Percentiles rank a stretch among this genome's conserved stretches.
Evolutionary conservation across 2,888 invertebrate species (phyloP).

Genomic region (Pemphredon lugubris): DNA sequence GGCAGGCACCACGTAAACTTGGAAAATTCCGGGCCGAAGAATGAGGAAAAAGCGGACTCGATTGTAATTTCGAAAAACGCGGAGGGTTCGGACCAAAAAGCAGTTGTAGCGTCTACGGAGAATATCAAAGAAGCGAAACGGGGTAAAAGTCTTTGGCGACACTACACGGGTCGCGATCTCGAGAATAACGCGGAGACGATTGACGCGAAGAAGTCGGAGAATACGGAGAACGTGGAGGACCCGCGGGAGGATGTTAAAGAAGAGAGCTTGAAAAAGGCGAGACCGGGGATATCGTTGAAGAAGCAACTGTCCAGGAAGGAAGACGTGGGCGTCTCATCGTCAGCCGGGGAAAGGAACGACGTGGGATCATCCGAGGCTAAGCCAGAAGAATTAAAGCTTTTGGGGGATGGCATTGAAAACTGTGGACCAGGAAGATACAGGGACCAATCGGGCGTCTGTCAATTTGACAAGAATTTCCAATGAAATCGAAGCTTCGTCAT

Average conservation of each 20-base stretch:
- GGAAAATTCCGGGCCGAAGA: background rate
- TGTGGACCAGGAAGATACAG: slow-evolving; percentile 88
- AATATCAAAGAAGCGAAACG: slow-evolving; percentile 10
- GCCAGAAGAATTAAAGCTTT: slow-evolving; percentile 82
- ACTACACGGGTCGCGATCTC: background rate
- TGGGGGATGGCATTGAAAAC: slow-evolving; percentile 86
- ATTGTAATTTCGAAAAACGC: background rate
- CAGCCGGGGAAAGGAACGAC: slow-evolving; percentile 37
- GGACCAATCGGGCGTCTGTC: slow-evolving; percentile 86
- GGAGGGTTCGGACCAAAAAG: slow-evolving; percentile 22
- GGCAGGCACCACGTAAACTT: background rate
- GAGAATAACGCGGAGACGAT: background rate
- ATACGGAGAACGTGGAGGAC: slow-evolving; percentile 9
- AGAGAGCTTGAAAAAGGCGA: slow-evolving; percentile 13
- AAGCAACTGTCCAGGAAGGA: slow-evolving; percentile 51
- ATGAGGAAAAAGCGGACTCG: background rate
- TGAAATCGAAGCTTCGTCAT: slow-evolving; percentile 13
- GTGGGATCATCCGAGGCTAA: slow-evolving; percentile 25
- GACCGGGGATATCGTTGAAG: slow-evolving; percentile 50
- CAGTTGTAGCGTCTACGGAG: slow-evolving; percentile 12
- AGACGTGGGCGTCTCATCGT: slow-evolving; percentile 5
- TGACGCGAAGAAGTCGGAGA: background rate
- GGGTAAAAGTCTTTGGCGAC: slow-evolving; percentile 21
- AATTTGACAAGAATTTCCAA: slow-evolving; percentile 68
- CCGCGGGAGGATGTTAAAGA: slow-evolving; percentile 28